Evolutionary conservation across 2,113 vertebrate species (phyloP).

Genomic region (Stictonetta naevosa): DNA sequence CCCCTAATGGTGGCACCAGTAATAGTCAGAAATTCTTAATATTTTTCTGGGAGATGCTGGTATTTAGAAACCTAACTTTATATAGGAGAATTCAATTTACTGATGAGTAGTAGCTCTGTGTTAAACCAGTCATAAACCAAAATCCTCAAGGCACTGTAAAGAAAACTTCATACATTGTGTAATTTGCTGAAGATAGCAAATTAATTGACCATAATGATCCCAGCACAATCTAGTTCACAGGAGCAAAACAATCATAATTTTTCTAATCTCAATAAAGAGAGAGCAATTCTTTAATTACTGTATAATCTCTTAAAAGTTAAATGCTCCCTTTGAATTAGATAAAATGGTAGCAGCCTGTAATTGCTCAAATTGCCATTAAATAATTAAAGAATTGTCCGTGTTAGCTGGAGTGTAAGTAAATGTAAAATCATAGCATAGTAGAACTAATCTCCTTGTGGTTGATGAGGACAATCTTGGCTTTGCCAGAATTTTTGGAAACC

Average conservation of each 20-base stretch:
- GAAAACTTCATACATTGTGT: neutral
- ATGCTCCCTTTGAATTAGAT: slow-evolving; percentile 17
- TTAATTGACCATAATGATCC: neutral
- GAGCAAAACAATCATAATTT: neutral
- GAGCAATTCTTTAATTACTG: slow-evolving; percentile 3
- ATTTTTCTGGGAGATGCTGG: neutral
- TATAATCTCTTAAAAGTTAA: slow-evolving; percentile 11
- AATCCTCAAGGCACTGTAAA: neutral
- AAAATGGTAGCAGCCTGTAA: slow-evolving; percentile 10
- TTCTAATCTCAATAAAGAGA: neutral
- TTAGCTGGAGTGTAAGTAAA: slow-evolving; percentile 4
- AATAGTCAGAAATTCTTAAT: neutral
- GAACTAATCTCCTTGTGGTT: neutral
- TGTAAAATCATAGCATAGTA: neutral
- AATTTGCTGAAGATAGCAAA: neutral
- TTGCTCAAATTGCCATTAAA: neutral
- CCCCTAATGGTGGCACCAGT: neutral
- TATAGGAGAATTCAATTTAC: neutral
- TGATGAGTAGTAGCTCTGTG: neutral
- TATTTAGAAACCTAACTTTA: neutral
- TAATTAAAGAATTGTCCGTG: slow-evolving; percentile 22
- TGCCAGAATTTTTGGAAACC: neutral
- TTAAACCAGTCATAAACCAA: neutral
- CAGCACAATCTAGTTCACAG: neutral
- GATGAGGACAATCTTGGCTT: neutral